These are phyloP conservation scores for Aplodontia rufa DNA, from an alignment of 2,113 vertebrate species.

Conservation along the genomic window DNA sequence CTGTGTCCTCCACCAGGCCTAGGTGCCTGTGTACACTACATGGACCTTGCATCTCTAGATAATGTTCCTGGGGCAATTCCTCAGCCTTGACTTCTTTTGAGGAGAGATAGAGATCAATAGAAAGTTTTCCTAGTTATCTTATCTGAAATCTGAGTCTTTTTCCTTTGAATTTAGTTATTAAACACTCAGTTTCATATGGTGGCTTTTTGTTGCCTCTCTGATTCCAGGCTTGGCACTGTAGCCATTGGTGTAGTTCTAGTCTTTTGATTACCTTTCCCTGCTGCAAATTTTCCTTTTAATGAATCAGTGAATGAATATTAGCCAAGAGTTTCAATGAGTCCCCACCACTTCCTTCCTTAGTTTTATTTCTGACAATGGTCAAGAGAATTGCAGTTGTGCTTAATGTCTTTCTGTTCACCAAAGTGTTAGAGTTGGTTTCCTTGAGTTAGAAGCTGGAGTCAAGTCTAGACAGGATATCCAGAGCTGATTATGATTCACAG, in stretches of 20 bases:
- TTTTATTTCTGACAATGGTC: not conserved
- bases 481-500: not conserved
- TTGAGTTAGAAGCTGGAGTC: not conserved
- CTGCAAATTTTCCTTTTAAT: not conserved
- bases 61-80: not conserved
- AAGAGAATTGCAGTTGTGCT: not conserved
- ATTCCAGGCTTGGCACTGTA: not conserved
- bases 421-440: not conserved
- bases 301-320: not conserved
- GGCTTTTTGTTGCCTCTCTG: not conserved
- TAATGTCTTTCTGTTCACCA: not conserved
- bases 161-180: not conserved
- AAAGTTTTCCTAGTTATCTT: not conserved
- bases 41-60: not conserved
- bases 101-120: not conserved
- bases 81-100: not conserved
- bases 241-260: not conserved
- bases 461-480: slow-evolving; percentile 60
- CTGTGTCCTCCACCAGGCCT: too few species aligned
- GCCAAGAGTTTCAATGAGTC: slow-evolving; percentile 2
- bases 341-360: not conserved
- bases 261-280: not conserved
- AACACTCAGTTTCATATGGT: not conserved
- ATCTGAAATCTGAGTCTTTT: not conserved
- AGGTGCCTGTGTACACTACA: not conserved